Evolutionary conservation across 2,113 vertebrate species (phyloP).

Genomic region (Brachirus orientalis): DNA sequence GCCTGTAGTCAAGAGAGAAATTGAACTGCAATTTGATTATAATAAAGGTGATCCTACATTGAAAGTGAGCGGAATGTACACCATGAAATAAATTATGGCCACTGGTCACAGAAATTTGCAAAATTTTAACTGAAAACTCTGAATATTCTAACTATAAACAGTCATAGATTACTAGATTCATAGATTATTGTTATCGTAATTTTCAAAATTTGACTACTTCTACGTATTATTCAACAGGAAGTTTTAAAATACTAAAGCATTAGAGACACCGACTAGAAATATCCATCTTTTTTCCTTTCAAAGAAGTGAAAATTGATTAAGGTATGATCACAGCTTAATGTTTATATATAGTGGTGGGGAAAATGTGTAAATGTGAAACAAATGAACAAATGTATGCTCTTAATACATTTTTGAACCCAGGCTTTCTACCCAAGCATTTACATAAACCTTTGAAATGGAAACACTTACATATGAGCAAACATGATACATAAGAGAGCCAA

Average conservation of each 20-base stretch:
- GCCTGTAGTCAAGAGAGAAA: neutral
- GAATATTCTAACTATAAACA: too few species aligned
- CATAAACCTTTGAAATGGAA: neutral
- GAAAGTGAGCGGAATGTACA: neutral
- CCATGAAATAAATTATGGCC: neutral
- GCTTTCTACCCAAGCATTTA: constrained; percentile 14
- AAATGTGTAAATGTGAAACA: neutral
- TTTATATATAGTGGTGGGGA: neutral
- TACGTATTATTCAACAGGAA: neutral
- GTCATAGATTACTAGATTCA: too few species aligned
- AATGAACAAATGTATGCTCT: constrained; percentile 15
- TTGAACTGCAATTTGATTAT: too few species aligned
- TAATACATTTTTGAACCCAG: constrained; percentile 11
- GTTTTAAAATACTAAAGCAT: neutral
- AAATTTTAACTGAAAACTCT: too few species aligned
- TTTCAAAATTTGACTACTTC: too few species aligned
- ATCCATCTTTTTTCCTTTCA: neutral
- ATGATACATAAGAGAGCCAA: constrained; percentile 28
- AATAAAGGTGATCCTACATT: neutral
- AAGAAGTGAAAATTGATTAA: neutral
- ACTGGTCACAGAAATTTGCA: neutral
- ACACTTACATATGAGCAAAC: constrained; percentile 36
- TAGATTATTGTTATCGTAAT: too few species aligned
- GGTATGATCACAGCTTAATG: neutral
- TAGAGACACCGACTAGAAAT: neutral